Evolutionary conservation across 92 coral and sea anemone species (phyloP), one percentile per base, ranked within the genome.

Genomic region (Epizoanthus fatuus): DNA sequence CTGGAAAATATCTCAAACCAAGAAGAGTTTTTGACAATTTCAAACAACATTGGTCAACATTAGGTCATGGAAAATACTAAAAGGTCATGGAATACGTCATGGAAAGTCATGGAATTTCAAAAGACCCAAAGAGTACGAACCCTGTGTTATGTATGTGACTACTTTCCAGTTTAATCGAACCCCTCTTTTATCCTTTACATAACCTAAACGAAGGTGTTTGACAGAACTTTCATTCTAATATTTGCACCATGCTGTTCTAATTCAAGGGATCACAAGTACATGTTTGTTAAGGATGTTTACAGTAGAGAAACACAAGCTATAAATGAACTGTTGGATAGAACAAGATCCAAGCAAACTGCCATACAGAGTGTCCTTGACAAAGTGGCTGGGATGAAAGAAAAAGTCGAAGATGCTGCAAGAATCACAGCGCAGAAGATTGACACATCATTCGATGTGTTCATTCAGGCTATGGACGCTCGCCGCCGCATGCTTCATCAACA

Each of bases 221-320:
- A 58, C 29, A 1, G 35, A 29, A 2, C 35, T 29, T 4, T 58
- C 63, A 58, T 19, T 0, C 25, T 16, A 16, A 16, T n/a, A 3
- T 57, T 7, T 7, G 14, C 63, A 16, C 63, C 63, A n/a, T 58
- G 63, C 25, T 58, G 19, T 16, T 19, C 4, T 19, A 16, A 16
- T 58, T 16, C 25, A 16, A 58, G 89, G 5, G 82, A 87, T 20
- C 96, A 93, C 71, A 37, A 83, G 47, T 87, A 32, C 81, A 59
- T 32, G 63, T 91, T 91, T 59, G 81, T 86, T 1, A 81, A 70
- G 19, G 97, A 91, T 38, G 92, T 69, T 7, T 78, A 75, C 49
- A 2, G 7, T 29, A 62, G 78, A 25, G 80, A 75, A 54, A 88
- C 74, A 53, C 79, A 62, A 10, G 85, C 63, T 65, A 47, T 93